These are phyloP conservation scores for Corydoras sp. DNA, from an alignment of 2,113 vertebrate species.

Conservation along the genomic window DNA sequence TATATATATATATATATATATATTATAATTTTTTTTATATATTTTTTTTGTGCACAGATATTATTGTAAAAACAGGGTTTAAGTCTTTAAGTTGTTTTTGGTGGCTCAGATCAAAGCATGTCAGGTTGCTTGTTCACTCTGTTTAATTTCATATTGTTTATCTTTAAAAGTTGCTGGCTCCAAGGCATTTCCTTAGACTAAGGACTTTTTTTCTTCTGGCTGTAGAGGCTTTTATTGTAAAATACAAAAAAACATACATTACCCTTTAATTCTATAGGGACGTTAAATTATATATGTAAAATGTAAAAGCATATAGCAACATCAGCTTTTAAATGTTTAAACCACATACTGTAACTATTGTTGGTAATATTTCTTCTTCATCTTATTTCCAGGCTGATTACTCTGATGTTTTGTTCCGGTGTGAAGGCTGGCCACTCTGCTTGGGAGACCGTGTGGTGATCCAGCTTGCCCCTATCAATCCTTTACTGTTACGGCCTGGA, in stretches of 20 bases:
- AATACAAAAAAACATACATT: too few species aligned
- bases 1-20: too few species aligned
- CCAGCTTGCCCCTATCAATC: slow-evolving; percentile 81
- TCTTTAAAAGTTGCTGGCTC: slow-evolving; percentile 27
- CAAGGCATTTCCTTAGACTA: slow-evolving; percentile 9
- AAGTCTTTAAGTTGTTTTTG: slow-evolving; percentile 26
- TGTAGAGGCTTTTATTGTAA: too few species aligned
- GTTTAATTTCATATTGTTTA: slow-evolving; percentile 26
- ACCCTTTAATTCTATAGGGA: too few species aligned
- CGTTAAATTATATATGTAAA: too few species aligned
- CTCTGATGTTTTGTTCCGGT: slow-evolving; percentile 80
- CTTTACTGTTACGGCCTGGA: slow-evolving; percentile 79
- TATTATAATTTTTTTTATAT: too few species aligned
- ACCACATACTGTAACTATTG: background rate
- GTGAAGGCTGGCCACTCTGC: slow-evolving; percentile 91
- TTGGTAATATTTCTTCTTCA: background rate
- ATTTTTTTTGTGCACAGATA: too few species aligned
- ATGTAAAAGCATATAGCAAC: too few species aligned
- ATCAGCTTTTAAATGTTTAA: background rate
- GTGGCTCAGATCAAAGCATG: slow-evolving; percentile 21
- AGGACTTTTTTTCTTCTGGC: background rate
- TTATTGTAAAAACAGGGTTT: background rate
- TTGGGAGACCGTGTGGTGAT: slow-evolving; percentile 79
- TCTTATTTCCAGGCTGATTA: slow-evolving; percentile 71
- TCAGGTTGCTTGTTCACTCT: slow-evolving; percentile 21